Conservation (phyloP, 2,113 vertebrate species). For the Phocoena sinus region DNA sequence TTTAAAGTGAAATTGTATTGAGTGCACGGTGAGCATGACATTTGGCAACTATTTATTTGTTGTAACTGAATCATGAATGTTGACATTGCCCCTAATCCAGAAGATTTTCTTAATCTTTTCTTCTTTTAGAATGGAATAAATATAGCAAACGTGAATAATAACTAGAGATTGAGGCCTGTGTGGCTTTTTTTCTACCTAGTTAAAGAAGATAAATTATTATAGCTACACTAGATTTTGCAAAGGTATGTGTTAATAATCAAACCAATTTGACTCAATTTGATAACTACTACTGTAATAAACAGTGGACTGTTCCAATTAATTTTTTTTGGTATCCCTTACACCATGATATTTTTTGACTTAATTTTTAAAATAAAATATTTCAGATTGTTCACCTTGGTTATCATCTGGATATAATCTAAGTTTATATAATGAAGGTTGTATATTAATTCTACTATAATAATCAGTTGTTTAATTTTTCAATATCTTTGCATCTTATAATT, state of each 20-base stretch:
- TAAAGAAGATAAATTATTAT: background rate
- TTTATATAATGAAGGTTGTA: background rate
- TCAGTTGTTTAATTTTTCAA: slow-evolving; percentile 15
- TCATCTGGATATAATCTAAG: background rate
- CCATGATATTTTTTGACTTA: background rate
- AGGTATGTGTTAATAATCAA: background rate
- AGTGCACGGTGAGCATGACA: background rate
- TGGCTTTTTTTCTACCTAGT: background rate
- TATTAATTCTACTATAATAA: background rate
- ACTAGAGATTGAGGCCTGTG: background rate
- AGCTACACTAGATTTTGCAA: background rate
- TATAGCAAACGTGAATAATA: background rate
- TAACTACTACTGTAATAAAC: background rate
- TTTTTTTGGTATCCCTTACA: background rate
- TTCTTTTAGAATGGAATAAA: background rate
- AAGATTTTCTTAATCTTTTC: background rate
- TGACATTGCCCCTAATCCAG: background rate
- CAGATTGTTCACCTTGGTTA: background rate
- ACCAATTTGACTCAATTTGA: background rate
- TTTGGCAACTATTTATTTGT: background rate
- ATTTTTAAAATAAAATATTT: slow-evolving; percentile 25
- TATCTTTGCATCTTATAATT: background rate
- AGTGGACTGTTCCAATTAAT: background rate
- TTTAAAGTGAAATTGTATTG: background rate
- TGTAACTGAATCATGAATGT: background rate